These are phyloP conservation scores for Poecilia latipinna DNA, from an alignment of 2,113 vertebrate genomes.

Conservation along the genomic window DNA sequence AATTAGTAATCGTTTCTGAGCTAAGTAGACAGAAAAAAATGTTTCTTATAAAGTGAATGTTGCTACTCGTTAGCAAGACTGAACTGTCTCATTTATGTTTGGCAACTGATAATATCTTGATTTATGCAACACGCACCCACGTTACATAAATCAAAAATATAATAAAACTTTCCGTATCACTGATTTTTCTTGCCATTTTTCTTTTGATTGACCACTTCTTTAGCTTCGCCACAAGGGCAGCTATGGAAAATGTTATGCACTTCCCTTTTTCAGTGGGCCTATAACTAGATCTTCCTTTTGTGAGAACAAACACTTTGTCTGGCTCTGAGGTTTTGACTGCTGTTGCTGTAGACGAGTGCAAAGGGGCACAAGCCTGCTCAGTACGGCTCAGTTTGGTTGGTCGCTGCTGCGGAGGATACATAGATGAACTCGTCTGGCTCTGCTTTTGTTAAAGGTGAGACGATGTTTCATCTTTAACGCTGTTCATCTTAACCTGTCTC, in stretches of 20 bases:
- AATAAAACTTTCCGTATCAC: background rate
- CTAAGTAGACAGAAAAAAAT: too few species aligned
- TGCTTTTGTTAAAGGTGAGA: background rate
- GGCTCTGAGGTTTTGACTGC: background rate
- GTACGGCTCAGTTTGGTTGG: too few species aligned
- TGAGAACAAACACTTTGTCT: background rate
- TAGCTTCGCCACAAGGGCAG: background rate
- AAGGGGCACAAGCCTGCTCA: background rate
- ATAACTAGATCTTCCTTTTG: too few species aligned
- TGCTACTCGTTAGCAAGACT: background rate
- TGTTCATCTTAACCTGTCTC: background rate
- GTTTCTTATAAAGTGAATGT: background rate
- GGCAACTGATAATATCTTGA: background rate
- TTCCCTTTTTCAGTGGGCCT: background rate
- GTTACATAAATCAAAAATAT: too few species aligned
- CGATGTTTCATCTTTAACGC: background rate
- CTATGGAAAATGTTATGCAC: background rate
- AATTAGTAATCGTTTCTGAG: too few species aligned
- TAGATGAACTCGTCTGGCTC: background rate
- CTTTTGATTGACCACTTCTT: background rate
- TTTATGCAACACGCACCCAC: background rate
- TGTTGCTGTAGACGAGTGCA: background rate
- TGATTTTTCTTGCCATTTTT: background rate
- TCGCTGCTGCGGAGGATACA: background rate
- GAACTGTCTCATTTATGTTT: background rate